These are phyloP conservation scores for Trialeurodes vaporariorum DNA, from an alignment of 1,140 invertebrate species.

Conservation along the genomic window DNA sequence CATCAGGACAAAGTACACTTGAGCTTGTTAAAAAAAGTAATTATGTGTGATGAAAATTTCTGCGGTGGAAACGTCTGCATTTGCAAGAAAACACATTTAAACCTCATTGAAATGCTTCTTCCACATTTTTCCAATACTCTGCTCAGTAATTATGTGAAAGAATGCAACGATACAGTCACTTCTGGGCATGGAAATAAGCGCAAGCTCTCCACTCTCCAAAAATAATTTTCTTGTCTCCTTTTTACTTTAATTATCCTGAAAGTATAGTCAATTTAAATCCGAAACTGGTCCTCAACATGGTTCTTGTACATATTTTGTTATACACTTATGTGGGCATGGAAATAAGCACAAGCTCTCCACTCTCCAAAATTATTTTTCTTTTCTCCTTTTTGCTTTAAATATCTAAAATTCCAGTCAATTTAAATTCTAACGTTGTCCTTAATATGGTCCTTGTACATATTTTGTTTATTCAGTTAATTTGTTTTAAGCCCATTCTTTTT, in stretches of 20 bases:
- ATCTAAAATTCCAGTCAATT: no score
- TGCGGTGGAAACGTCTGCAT: not conserved
- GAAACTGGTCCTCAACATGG: no score
- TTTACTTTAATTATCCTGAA: no score
- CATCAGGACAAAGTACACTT: not conserved
- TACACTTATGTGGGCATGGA: not conserved
- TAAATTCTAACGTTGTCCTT: no score
- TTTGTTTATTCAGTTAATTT: no score
- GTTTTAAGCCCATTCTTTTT: no score
- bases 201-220: not conserved
- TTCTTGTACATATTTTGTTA: no score
- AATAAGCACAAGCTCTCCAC: not conserved
- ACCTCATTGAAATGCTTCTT: not conserved
- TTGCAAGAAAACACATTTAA: not conserved
- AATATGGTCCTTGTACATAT: no score
- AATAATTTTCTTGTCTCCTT: no score
- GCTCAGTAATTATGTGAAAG: not conserved
- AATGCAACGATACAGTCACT: not conserved
- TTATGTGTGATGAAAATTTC: not conserved
- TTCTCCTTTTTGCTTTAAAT: no score
- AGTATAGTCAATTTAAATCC: no score
- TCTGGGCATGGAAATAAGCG: not conserved
- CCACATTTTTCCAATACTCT: not conserved
- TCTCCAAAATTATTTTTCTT: not conserved
- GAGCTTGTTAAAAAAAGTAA: not conserved